phyloP scores from a whole-genome alignment of 2,888 invertebrate species.

The Cordilura impudica region DNA sequence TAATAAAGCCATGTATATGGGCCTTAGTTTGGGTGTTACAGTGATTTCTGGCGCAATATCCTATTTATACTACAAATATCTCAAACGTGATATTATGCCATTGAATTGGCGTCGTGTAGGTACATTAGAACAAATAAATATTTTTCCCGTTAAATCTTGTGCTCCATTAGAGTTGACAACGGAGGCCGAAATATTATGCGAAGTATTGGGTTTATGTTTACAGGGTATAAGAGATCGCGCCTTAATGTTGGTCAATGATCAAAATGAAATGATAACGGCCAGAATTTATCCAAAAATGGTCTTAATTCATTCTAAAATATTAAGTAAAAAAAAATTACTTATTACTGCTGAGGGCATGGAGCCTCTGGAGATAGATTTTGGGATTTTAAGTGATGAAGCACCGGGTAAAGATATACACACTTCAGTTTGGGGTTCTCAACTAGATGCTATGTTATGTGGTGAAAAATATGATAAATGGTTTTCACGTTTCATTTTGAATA shows the following conservation, averaged over 20 bases:
- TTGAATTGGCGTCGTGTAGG: conserved; percentile 75
- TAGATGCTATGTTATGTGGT: conserved; percentile 86
- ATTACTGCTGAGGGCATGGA: conserved; percentile 81
- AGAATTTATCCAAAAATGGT: conserved; percentile 74
- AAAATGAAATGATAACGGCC: conserved; percentile 72
- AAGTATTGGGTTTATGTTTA: conserved; percentile 70
- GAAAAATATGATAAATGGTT: conserved; percentile 86
- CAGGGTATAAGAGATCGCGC: conserved; percentile 70
- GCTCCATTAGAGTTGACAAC: conserved; percentile 66
- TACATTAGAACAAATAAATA: conserved; percentile 68
- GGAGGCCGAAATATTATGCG: conserved; percentile 68
- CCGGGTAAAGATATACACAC: conserved; percentile 75
- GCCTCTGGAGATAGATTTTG: conserved; percentile 77
- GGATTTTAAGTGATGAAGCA: conserved; percentile 70
- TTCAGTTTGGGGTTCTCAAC: conserved; percentile 80
- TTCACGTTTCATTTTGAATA: conserved; percentile 78
- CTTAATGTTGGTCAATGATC: conserved; percentile 72
- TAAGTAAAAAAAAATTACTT: conserved; percentile 78
- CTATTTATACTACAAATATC: conserved; percentile 68
- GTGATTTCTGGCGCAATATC: conserved; percentile 66
- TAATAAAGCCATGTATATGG: conserved; percentile 52
- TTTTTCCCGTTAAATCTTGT: conserved; percentile 75
- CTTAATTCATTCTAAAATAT: conserved; percentile 65
- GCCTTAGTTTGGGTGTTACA: conserved; percentile 67
- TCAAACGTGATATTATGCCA: conserved; percentile 70